Evolutionary conservation across 2,113 vertebrate species (phyloP), one percentile per base, ranked within the genome.

Genomic region (Chloropsis cyanopogon): DNA sequence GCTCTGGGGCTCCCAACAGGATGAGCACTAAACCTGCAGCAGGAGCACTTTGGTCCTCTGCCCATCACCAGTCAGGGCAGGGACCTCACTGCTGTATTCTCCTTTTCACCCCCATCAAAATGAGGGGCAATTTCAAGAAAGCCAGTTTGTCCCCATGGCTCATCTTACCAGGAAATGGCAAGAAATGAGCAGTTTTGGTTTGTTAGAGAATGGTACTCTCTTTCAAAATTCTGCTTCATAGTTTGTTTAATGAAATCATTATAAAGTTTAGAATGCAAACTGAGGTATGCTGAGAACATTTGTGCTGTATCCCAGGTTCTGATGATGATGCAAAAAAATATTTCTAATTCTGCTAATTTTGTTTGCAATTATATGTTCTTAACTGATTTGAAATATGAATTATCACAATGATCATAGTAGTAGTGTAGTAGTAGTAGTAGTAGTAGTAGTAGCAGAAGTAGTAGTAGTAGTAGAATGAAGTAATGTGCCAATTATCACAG

Each of bases 11-110:
- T 81, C 73, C 41, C 63, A 20, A 13, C 0, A 28, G 59, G 17
- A 10, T 0, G 0, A 82, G 42, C 11, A n/a, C 1, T 12, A 52
- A 31, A n/a, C 24, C 61, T 31, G 19, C 28, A 12, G 14, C 2
- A 2, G 15, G 23, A 78, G 4, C 1, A 4, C 31, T 52, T 64
- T 4, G 1, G 9, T n/a, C 46, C 26, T 39, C n/a, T 44, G 26
- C 26, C 17, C 1, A 2, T 12, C 78, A n/a, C 16, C 35, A 54
- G 25, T 8, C 20, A 49, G 15, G 22, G 47, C 16, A 71, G 19
- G 16, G 37, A 33, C 28, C 31, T 37, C 21, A 31, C 6, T 7
- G 8, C 8, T 10, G n/a, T 5, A 4, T 20, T 20, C 50, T 52
- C 25, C 37, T 53, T 21, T 42, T 47, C 56, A 60, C 4, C 4